Conservation (phyloP, 2,113 vertebrate species). For the Oxyura jamaicensis region DNA sequence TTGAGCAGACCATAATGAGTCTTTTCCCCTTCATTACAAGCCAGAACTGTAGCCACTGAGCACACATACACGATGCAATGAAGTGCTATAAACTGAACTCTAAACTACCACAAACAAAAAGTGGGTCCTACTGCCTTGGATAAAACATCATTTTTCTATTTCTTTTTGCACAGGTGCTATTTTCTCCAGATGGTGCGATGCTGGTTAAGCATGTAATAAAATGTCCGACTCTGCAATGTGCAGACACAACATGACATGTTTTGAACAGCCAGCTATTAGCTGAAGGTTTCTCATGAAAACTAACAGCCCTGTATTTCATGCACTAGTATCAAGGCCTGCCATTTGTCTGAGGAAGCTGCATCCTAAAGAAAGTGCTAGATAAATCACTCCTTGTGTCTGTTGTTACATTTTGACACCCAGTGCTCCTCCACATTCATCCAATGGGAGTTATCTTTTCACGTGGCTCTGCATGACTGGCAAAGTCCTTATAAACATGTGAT, state of each 20-base stretch:
- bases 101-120: neutral
- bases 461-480: neutral
- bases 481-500: neutral
- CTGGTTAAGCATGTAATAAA: neutral
- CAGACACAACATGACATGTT: neutral
- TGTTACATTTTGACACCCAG: neutral
- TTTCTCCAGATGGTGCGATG: neutral
- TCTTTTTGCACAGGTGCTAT: neutral
- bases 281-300: neutral
- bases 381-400: neutral
- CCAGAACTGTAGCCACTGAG: neutral
- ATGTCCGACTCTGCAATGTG: neutral
- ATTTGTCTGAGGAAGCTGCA: neutral
- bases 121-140: neutral
- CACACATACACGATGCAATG: neutral
- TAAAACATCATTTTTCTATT: neutral
- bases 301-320: neutral
- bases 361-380: neutral
- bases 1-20: neutral
- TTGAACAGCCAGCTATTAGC: neutral
- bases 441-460: neutral
- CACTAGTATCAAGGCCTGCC: neutral
- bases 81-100: neutral
- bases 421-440: neutral
- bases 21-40: neutral